Evolutionary conservation across 2,888 invertebrate species (phyloP), one percentile per base, ranked within the genome.

Genomic region (Uropetala carovei): DNA sequence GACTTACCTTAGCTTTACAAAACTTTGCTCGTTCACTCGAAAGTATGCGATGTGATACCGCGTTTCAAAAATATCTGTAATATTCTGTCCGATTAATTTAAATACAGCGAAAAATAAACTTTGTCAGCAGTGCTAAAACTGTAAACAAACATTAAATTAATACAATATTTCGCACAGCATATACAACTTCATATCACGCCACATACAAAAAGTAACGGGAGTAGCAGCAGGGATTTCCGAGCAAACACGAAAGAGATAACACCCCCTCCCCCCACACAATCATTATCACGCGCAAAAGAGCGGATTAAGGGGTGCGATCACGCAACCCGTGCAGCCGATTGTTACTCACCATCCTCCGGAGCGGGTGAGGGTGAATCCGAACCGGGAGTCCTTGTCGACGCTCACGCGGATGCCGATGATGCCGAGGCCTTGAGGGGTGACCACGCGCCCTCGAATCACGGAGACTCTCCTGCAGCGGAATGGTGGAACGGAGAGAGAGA

Each of bases 321-420:
- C 75, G 75, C 75, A 75, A 43, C 43, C 43, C 18, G 3, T 14
- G 64, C 56, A 58, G 56, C 13, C 64, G 91, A 92, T 59, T 81
- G n/a, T 30, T 94, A 97, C 98, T 97, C 96, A 98, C 98, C 99
- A 99, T 96, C 99, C 99, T 94, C 98, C 98, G 94, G 98, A 97
- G 94, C 99, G 96, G 92, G 99, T 98, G 92, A 99, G 96, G 9
- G 99, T 99, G 96, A 99, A 99, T 94, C 99, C 99, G 95, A 99
- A 98, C 94, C 98, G 97, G 89, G 99, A 98, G 95, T 99, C 98
- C 93, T 97, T 97, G 96, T 98, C 98, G 94, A 99, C 99, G 93
- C 98, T 98, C 93, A 99, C 99, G 94, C 99, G 97, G 95, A 99
- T 99, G 94, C 99, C 99, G 95, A 99, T 98, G 96, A 99, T 98